Evolutionary conservation across 2,113 vertebrate species (phyloP), one percentile per base, ranked within the genome.

Genomic region (Aspidoscelis tigris): DNA sequence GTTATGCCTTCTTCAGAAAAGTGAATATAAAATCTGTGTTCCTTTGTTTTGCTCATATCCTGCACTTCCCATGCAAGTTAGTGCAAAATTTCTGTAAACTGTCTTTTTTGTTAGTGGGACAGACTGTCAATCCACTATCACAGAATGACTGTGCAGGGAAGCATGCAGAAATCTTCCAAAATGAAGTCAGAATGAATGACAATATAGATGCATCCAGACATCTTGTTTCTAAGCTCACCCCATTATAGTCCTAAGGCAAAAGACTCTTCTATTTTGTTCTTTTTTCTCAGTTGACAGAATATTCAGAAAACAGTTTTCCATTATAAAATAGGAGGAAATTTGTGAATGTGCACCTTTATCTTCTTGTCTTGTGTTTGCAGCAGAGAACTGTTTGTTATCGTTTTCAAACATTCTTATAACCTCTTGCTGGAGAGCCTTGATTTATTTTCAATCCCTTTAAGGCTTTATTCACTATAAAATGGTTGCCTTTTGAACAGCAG

Each of bases 401-500:
- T 65, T 65, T 83, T 18, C 61, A 68, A 53, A 64, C 21, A 76
- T 6, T 0, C 3, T 70, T 81, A 76, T 73, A 24, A 80, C 50
- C n/a, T 21, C 0, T 79, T 76, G 55, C 1, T 71, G 5, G 14
- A 82, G 84, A 69, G n/a, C 26, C 0, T 75, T 88, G 55, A 76
- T 68, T 39, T 39, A 76, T 76, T 26, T 3, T 39, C 61, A 83
- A 10, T 83, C 64, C 61, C 76, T 16, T 44, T 2, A 9, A 5
- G 4, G 3, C 43, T 78, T 75, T 74, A 47, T 82, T 89, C 53
- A 72, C 73, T 73, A 74, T 82, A 24, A 2, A 11, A 81, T 2
- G 26, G 22, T 58, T 18, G 47, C 47, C 3, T 0, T 39, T 75
- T 53, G 22, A 47, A 20, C 41, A 82, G 55, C 9, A 73, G 58